Conservation (phyloP, 2,113 vertebrate species). For the Anser cygnoides region DNA sequence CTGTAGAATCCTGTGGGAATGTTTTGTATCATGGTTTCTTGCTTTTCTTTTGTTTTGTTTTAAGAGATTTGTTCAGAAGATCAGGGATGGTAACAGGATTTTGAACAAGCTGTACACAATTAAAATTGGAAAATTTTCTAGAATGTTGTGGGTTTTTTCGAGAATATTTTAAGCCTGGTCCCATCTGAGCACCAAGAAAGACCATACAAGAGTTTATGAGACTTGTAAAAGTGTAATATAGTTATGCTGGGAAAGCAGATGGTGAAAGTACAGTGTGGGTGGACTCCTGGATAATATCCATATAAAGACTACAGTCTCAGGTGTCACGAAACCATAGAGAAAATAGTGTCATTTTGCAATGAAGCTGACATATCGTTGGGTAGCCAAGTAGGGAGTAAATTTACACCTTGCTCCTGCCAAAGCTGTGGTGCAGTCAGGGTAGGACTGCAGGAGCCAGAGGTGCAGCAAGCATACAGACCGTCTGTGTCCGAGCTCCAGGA, state of each 20-base stretch:
- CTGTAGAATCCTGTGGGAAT: neutral
- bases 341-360: neutral
- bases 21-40: rapidly evolving
- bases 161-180: neutral
- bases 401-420: neutral
- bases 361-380: neutral
- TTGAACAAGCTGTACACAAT: neutral
- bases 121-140: neutral
- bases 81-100: neutral
- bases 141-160: neutral
- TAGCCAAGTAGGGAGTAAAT: neutral
- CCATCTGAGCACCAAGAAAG: neutral
- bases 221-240: neutral
- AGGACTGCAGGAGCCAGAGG: neutral
- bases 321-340: neutral
- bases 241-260: slow-evolving; percentile 1
- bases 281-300: neutral
- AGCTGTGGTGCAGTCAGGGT: neutral
- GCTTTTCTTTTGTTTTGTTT: neutral
- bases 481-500: neutral
- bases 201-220: neutral
- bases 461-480: rapidly evolving
- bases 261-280: slow-evolving; percentile 1
- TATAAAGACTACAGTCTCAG: neutral
- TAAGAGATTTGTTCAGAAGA: neutral